These are phyloP conservation scores for Motacilla tschutschensis DNA, from an alignment of 2,113 vertebrate species.

Conservation along the genomic window DNA sequence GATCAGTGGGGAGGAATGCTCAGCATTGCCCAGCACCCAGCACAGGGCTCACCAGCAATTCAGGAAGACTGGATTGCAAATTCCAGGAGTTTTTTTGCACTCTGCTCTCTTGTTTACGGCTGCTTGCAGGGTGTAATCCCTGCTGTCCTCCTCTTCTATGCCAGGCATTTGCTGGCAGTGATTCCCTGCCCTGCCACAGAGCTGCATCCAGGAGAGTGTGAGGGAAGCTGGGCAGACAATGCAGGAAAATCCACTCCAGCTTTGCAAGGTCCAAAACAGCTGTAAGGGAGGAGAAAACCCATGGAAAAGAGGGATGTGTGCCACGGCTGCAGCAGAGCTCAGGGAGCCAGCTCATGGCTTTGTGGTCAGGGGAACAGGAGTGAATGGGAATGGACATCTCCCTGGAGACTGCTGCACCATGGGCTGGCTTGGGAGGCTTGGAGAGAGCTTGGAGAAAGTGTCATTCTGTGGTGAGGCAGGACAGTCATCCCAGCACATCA, in stretches of 20 bases:
- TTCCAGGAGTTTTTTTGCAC: not conserved
- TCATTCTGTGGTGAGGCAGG: not conserved
- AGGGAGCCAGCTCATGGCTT: not conserved
- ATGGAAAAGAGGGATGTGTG: not conserved
- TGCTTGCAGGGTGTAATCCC: not conserved
- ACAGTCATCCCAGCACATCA: not conserved
- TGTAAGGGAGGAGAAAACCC: not conserved
- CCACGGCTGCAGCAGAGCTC: not conserved
- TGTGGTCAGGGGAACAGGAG: not conserved
- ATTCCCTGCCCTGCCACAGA: not conserved
- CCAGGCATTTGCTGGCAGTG: not conserved
- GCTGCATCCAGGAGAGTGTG: not conserved
- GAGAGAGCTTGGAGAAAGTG: not conserved
- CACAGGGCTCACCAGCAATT: rapidly evolving
- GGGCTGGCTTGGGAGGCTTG: not conserved
- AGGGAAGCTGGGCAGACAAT: not conserved
- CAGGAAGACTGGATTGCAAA: not conserved
- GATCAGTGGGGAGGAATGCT: not conserved
- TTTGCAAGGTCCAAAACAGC: not conserved
- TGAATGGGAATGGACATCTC: not conserved
- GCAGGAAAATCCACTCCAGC: not conserved
- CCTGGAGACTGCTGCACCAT: not conserved
- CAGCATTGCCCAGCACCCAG: rapidly evolving
- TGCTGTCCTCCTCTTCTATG: not conserved
- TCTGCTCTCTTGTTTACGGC: not conserved